phyloP scores from a whole-genome alignment of 2,888 invertebrate species.

The Parnassius glacialis region DNA sequence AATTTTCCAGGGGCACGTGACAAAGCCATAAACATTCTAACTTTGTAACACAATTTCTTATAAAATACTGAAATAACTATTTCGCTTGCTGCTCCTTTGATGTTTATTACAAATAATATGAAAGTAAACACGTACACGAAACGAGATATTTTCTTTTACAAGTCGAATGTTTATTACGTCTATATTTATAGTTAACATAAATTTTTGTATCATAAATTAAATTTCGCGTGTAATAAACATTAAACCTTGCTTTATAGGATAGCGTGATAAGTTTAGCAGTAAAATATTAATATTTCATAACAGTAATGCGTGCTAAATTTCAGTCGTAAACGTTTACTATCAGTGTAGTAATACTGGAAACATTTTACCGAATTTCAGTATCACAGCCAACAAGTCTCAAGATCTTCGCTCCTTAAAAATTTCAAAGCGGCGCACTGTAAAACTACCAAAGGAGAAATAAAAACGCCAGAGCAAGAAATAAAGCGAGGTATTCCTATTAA shows the following conservation, averaged over 20 bases:
- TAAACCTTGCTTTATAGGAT: constrained; percentile 19
- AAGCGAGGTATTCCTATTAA: constrained; percentile 38
- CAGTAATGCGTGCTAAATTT: constrained; percentile 25
- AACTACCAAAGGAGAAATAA: constrained; percentile 45
- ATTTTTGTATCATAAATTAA: constrained; percentile 21
- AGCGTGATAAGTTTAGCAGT: constrained; percentile 20
- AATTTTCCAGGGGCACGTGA: too few relatives aligned
- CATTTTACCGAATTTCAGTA: constrained; percentile 16
- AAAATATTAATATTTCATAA: constrained; percentile 24
- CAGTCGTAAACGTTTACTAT: constrained; percentile 25
- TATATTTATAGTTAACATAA: constrained; percentile 21
- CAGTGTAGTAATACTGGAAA: constrained; percentile 17
- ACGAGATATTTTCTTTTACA: constrained; percentile 1
- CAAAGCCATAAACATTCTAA: too few relatives aligned
- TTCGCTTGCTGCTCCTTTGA: too few relatives aligned
- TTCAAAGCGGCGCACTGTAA: constrained; percentile 40
- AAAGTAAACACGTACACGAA: constrained; percentile 12
- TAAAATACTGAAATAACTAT: too few relatives aligned
- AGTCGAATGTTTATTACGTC: constrained; percentile 7
- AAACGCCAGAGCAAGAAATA: constrained; percentile 42
- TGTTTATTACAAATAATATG: not conserved
- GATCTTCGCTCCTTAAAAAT: constrained; percentile 35
- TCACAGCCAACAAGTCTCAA: constrained; percentile 20
- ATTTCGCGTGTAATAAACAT: constrained; percentile 10
- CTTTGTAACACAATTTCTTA: too few relatives aligned